These are phyloP conservation scores for Zeugodacus cucurbitae DNA, from an alignment of 1,140 invertebrate species.

Conservation along the genomic window DNA sequence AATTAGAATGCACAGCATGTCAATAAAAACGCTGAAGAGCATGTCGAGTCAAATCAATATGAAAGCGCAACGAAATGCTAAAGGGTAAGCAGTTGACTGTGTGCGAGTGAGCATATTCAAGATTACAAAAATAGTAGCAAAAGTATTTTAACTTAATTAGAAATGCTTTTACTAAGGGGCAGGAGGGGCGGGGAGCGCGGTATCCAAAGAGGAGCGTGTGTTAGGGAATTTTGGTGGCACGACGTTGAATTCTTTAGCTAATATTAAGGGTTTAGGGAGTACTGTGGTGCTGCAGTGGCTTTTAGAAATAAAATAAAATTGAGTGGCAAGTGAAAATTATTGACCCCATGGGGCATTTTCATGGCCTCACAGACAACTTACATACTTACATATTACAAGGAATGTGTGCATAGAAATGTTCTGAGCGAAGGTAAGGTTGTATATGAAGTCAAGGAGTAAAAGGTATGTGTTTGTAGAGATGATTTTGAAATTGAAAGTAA, in stretches of 20 bases:
- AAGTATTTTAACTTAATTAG: constrained; percentile 22
- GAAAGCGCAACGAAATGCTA: neutral
- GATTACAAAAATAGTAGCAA: constrained; percentile 14
- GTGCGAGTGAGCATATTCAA: neutral
- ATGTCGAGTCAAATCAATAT: neutral
- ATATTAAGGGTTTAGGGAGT: too few relatives aligned
- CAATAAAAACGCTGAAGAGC: neutral
- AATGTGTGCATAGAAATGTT: neutral
- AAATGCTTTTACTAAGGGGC: neutral
- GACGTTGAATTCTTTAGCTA: neutral
- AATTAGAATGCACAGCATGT: constrained; percentile 28
- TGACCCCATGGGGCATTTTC: constrained; percentile 17
- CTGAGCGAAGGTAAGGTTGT: neutral
- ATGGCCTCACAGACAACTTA: neutral
- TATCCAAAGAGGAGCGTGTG: neutral
- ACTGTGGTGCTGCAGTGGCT: too few relatives aligned
- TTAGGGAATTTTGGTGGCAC: neutral
- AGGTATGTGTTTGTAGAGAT: neutral
- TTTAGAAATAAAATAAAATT: constrained; percentile 3
- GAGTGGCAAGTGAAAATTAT: constrained; percentile 19
- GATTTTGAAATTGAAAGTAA: neutral
- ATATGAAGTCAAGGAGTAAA: neutral
- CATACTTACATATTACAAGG: neutral
- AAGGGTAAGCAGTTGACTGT: neutral
- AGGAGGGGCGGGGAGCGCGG: neutral